Percentiles rank a stretch among this genome's conserved stretches.
Conservation (phyloP, 2,888 invertebrate species). For the Emmelina monodactyla region DNA sequence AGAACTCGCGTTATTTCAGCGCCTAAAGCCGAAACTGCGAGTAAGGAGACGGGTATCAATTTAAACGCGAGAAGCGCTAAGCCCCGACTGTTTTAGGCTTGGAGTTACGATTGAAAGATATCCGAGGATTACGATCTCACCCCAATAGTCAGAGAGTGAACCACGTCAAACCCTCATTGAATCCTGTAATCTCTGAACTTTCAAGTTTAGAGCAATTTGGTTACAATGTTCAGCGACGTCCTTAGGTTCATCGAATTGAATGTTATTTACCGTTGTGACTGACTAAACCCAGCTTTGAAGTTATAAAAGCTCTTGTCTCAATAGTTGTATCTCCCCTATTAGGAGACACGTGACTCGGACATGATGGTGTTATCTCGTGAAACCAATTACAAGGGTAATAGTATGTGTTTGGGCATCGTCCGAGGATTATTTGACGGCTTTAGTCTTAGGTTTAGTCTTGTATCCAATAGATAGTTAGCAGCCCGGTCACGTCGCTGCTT, state of each 20-base stretch:
- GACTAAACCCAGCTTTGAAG: too few relatives aligned
- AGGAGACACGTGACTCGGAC: too few relatives aligned
- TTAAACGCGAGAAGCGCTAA: conserved; percentile 50
- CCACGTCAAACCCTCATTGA: conserved; percentile 43
- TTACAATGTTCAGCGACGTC: too few relatives aligned
- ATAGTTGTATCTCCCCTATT: too few relatives aligned
- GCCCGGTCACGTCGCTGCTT: conserved; percentile 53
- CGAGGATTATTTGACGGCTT: conserved; percentile 47
- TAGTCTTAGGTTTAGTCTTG: too few relatives aligned
- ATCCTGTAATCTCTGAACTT: conserved; percentile 28
- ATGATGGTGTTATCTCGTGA: conserved; percentile 58
- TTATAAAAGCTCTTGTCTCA: too few relatives aligned
- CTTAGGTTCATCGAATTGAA: too few relatives aligned
- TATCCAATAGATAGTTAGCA: too few relatives aligned
- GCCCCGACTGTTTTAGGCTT: conserved; percentile 47
- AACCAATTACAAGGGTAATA: conserved; percentile 49
- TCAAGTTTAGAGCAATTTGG: conserved; percentile 15
- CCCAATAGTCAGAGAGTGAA: conserved; percentile 33
- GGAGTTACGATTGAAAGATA: conserved; percentile 51
- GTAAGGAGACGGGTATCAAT: conserved; percentile 52
- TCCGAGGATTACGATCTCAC: conserved; percentile 48
- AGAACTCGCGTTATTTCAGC: conserved; percentile 58
- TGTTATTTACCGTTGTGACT: too few relatives aligned
- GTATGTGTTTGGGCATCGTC: conserved; percentile 24
- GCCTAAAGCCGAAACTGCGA: conserved; percentile 54